These are phyloP conservation scores for Echiichthys vipera DNA, from an alignment of 2,797 vertebrate genomes.

Conservation along the genomic window DNA sequence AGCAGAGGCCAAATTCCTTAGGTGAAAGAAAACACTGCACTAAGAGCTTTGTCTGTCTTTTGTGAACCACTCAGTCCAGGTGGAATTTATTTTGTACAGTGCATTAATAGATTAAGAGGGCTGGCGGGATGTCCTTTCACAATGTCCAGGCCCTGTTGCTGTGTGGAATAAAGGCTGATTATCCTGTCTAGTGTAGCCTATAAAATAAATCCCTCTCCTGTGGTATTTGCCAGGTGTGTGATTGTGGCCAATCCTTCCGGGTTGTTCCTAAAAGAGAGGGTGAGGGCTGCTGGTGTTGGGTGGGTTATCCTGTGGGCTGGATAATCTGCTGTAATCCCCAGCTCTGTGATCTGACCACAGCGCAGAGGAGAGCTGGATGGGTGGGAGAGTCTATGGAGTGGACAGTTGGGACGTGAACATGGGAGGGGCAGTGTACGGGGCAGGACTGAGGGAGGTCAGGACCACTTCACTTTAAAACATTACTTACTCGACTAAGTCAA, in stretches of 20 bases:
- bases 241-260: constrained; percentile 49
- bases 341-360: constrained; percentile 73
- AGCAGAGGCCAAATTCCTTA: constrained; percentile 32
- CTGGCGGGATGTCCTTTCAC: constrained; percentile 33
- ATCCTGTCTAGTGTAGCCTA: constrained; percentile 46
- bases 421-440: background rate
- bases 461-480: constrained; percentile 15
- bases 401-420: constrained; percentile 7
- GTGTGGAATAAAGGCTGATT: constrained; percentile 57
- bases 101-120: constrained; percentile 64
- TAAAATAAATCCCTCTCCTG: constrained; percentile 65
- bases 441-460: constrained; percentile 12
- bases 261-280: constrained; percentile 65
- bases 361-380: constrained; percentile 41
- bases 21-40: constrained; percentile 37
- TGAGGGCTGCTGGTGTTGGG: constrained; percentile 37
- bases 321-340: constrained; percentile 84
- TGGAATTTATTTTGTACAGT: constrained; percentile 54
- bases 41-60: constrained; percentile 29
- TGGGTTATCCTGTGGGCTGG: constrained; percentile 66
- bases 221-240: constrained; percentile 68
- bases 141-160: constrained; percentile 49
- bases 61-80: constrained; percentile 32
- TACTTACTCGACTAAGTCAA: background rate
- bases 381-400: constrained; percentile 37